These are phyloP conservation scores for Chaetoderma sp. DNA, from an alignment of 2,888 invertebrate species.

Conservation along the genomic window DNA sequence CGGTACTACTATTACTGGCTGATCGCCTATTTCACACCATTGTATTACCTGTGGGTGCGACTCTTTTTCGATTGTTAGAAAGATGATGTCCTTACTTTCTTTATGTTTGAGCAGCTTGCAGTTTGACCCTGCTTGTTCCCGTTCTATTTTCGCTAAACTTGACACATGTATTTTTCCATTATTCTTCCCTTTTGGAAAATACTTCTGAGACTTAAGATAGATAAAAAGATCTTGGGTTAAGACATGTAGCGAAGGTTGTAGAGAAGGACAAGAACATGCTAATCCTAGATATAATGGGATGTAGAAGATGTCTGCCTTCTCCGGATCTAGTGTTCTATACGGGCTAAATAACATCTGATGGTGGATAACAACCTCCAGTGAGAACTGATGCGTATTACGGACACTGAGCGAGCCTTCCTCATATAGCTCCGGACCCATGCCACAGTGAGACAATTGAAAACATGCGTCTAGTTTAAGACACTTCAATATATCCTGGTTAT, in stretches of 20 bases:
- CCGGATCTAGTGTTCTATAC: conserved; percentile 38
- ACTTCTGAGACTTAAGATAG: background rate
- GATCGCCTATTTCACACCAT: conserved; percentile 12
- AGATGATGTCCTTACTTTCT: conserved; percentile 37
- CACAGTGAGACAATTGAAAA: conserved; percentile 28
- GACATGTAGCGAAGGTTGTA: too few species aligned
- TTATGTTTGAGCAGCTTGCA: conserved; percentile 44
- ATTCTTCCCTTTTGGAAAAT: too few species aligned
- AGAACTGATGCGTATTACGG: conserved; percentile 43
- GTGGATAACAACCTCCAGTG: conserved; percentile 50
- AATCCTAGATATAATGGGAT: conserved; percentile 47
- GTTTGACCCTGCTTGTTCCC: conserved; percentile 38
- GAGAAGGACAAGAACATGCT: conserved; percentile 29
- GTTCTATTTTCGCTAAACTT: conserved; percentile 50
- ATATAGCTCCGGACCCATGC: conserved; percentile 32
- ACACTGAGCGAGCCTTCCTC: conserved; percentile 18
- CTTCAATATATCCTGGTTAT: conserved; percentile 31
- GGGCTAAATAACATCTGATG: conserved; percentile 44
- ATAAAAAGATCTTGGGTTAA: background rate
- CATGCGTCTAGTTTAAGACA: conserved; percentile 16
- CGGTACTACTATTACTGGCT: conserved; percentile 46
- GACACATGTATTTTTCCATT: conserved; percentile 49
- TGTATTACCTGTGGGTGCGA: background rate
- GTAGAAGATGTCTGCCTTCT: conserved; percentile 47
- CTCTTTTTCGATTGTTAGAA: conserved; percentile 49